Evolutionary conservation across 2,113 vertebrate genomes (phyloP).

Genomic region (Ophiodon elongatus): DNA sequence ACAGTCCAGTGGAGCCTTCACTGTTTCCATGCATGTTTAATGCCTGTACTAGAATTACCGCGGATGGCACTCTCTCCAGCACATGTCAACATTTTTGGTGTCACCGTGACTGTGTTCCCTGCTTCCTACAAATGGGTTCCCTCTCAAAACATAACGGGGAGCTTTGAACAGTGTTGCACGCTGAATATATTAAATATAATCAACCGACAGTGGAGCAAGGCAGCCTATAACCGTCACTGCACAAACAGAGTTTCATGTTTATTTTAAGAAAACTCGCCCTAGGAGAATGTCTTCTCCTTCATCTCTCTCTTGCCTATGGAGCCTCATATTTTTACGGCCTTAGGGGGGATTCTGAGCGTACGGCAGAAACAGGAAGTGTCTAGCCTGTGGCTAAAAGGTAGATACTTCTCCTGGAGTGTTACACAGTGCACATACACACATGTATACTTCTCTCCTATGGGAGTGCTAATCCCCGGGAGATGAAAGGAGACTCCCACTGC

Average conservation of each 20-base stretch:
- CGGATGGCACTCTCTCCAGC: slow-evolving; percentile 46
- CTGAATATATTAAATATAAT: slow-evolving; percentile 66
- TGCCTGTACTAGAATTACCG: slow-evolving; percentile 35
- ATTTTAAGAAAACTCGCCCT: slow-evolving; percentile 66
- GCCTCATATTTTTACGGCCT: slow-evolving; percentile 58
- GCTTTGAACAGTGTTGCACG: slow-evolving; percentile 43
- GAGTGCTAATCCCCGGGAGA: slow-evolving; percentile 76
- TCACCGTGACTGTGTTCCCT: slow-evolving; percentile 20
- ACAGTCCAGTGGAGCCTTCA: slow-evolving; percentile 29
- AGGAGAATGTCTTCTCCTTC: slow-evolving; percentile 65
- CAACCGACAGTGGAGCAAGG: slow-evolving; percentile 22
- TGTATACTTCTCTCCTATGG: slow-evolving; percentile 56
- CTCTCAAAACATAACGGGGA: slow-evolving; percentile 24
- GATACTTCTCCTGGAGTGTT: slow-evolving; percentile 62
- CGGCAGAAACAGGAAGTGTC: slow-evolving; percentile 64
- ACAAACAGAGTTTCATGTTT: slow-evolving; percentile 68
- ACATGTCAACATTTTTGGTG: slow-evolving; percentile 46
- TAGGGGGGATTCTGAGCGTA: slow-evolving; percentile 64
- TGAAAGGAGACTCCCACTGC: slow-evolving; percentile 74
- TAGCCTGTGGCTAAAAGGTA: slow-evolving; percentile 70
- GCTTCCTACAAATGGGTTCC: slow-evolving; percentile 45
- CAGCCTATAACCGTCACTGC: slow-evolving; percentile 32
- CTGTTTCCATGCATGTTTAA: slow-evolving; percentile 70
- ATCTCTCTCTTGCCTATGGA: slow-evolving; percentile 54
- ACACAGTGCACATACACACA: slow-evolving; percentile 57